Base-by-base conservation (phyloP, 2,113 vertebrate genomes). In the Setophaga petechia region DNA sequence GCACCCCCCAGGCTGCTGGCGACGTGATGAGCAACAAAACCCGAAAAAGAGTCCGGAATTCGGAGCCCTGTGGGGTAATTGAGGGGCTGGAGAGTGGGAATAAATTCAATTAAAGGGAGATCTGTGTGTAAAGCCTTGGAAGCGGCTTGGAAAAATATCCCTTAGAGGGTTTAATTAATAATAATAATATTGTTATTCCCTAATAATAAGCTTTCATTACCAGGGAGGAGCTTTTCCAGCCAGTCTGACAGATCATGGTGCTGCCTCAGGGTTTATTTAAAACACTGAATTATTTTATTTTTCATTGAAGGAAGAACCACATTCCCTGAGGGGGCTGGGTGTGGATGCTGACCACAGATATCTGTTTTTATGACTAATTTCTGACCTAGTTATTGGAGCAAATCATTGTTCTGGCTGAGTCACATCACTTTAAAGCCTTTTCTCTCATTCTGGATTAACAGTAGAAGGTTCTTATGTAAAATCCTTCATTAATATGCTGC, bases 1-100 rank as follows among this genome's bases (percentile, higher is more conserved):
- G 93, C 2, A 75, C 69, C 0, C 92, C 85, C 1, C 27, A 0
- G 5, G 15, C 4, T 0, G 5, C 4, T 6, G 23, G n/a, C 0
- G 10, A 7, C 1, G 1, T 2, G 4, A 11, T 2, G 2, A 25
- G 47, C 20, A 46, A 3, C 3, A 90, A 18, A 62, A 33, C 12
- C 21, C 12, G 7, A 22, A 91, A 91, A 6, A 5, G 13, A 27
- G 10, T 61, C 44, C 2, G 8, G 41, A 49, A 9, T 20, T 44
- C 73, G 0, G 4, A 84, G 62, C 9, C 2, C 57, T 6, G 4
- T 0, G 12, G n/a, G 88, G 93, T 87, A 75, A 87, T 27, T 6
- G 25, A 31, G 65, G 37, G 43, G 17, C 20, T 22, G 75, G 54
- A 1, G 3, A 1, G 25, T 4, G 30, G 87, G 57, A 13, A 37